Percentiles rank a stretch among this genome's conserved stretches.
phyloP scores from a whole-genome alignment of 2,113 vertebrate species.

The Osmerus mordax region DNA sequence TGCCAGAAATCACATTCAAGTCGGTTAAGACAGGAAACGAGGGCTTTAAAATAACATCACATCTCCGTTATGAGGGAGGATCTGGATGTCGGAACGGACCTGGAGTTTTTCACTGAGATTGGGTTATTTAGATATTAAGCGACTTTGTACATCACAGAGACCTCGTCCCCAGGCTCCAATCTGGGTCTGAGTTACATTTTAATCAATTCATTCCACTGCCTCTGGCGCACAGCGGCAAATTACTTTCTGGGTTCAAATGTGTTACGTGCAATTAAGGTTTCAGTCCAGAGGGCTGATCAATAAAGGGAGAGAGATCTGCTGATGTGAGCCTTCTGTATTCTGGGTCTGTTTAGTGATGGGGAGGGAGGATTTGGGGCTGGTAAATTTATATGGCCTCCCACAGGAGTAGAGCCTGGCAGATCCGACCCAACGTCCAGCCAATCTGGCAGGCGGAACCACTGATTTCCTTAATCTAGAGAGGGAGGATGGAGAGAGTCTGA shows the following conservation, averaged over 20 bases:
- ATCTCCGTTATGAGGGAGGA: not conserved
- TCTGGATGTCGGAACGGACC: not conserved
- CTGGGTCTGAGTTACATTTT: slow-evolving; percentile 36
- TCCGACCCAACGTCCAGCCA: not conserved
- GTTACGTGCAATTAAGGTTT: slow-evolving; percentile 49
- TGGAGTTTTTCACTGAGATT: slow-evolving; percentile 24
- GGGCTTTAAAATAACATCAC: slow-evolving; percentile 23
- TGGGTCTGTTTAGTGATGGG: not conserved
- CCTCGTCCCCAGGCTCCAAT: slow-evolving; percentile 8
- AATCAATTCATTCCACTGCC: slow-evolving; percentile 52
- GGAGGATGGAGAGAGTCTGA: no score
- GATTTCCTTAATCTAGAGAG: not conserved
- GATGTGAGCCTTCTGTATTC: slow-evolving; percentile 36
- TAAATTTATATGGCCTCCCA: slow-evolving; percentile 10
- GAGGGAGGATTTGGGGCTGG: not conserved
- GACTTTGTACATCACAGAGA: not conserved
- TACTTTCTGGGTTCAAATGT: slow-evolving; percentile 31
- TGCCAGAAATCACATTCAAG: slow-evolving; percentile 28
- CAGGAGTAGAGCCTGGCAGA: not conserved
- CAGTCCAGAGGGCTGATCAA: slow-evolving; percentile 36
- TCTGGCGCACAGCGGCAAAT: slow-evolving; percentile 44
- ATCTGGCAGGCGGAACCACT: not conserved
- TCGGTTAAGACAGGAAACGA: slow-evolving; percentile 3
- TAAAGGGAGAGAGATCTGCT: slow-evolving; percentile 36
- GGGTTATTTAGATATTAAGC: slow-evolving; percentile 24